These are phyloP conservation scores for Boulengeromyrus knoepffleri DNA, from an alignment of 2,113 vertebrate genomes.

Conservation along the genomic window DNA sequence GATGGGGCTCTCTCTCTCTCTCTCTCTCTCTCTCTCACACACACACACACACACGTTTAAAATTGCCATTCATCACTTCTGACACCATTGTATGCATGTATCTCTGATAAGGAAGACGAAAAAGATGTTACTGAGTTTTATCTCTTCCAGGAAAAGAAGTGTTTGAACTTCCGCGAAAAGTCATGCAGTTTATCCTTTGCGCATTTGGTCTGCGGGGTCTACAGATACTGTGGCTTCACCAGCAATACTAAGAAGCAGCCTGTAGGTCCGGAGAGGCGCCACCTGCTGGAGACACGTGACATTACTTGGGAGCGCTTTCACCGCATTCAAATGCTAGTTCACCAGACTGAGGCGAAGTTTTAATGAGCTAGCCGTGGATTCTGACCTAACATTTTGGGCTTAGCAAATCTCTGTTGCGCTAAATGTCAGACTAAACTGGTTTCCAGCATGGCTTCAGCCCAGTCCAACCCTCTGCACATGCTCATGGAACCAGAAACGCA, in stretches of 20 bases:
- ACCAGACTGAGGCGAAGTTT: not conserved
- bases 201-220: not conserved
- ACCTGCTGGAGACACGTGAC: not conserved
- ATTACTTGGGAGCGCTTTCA: not conserved
- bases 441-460: not conserved
- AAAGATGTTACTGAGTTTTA: slow-evolving; percentile 64
- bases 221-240: not conserved
- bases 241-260: not conserved
- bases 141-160: slow-evolving; percentile 74
- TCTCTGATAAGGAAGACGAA: slow-evolving; percentile 66
- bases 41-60: not conserved
- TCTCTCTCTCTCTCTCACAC: not conserved
- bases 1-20: not conserved
- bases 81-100: slow-evolving; percentile 41
- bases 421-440: not conserved
- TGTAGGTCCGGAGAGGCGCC: not conserved
- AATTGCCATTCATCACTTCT: slow-evolving; percentile 20
- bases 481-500: not conserved
- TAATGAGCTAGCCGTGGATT: not conserved
- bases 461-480: not conserved
- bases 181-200: slow-evolving; percentile 23
- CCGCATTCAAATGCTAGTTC: not conserved
- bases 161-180: slow-evolving; percentile 64
- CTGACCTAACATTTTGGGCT: not conserved
- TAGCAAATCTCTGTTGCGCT: not conserved